These are phyloP conservation scores for Hylia prasina DNA, from an alignment of 2,113 vertebrate genomes.

Conservation along the genomic window DNA sequence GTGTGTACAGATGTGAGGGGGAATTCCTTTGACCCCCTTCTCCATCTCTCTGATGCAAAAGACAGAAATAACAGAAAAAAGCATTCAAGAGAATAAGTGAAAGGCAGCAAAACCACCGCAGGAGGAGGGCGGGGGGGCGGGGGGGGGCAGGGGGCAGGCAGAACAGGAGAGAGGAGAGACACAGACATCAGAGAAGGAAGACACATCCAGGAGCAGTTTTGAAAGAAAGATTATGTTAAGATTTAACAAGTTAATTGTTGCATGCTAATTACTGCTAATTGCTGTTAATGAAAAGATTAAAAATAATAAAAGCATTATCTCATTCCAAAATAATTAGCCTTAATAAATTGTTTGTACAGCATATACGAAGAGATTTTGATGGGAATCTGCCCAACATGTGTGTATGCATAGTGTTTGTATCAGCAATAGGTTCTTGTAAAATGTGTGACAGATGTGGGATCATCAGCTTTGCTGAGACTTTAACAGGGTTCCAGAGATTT, in stretches of 20 bases:
- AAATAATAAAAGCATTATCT: conserved; percentile 20
- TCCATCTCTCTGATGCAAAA: background rate
- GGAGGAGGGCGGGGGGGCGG: background rate
- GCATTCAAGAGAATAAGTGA: background rate
- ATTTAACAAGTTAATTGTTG: background rate
- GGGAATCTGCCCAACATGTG: background rate
- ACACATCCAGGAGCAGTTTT: background rate
- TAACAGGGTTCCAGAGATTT: background rate
- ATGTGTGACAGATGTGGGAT: background rate
- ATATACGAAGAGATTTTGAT: background rate
- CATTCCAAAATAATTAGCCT: background rate
- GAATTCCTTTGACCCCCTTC: fast-evolving
- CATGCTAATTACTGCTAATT: conserved; percentile 21
- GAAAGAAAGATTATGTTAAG: background rate
- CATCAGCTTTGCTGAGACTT: background rate
- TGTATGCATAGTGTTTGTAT: background rate
- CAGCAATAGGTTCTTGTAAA: background rate
- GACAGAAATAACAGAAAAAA: background rate
- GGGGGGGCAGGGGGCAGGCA: background rate
- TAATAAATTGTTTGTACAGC: background rate
- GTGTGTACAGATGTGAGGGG: background rate
- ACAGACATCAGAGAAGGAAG: background rate
- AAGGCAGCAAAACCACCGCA: background rate
- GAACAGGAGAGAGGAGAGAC: background rate
- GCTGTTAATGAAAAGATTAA: conserved; percentile 27